These are phyloP conservation scores for Melanocharis versteri DNA, from an alignment of 2,113 vertebrate species.

Conservation along the genomic window DNA sequence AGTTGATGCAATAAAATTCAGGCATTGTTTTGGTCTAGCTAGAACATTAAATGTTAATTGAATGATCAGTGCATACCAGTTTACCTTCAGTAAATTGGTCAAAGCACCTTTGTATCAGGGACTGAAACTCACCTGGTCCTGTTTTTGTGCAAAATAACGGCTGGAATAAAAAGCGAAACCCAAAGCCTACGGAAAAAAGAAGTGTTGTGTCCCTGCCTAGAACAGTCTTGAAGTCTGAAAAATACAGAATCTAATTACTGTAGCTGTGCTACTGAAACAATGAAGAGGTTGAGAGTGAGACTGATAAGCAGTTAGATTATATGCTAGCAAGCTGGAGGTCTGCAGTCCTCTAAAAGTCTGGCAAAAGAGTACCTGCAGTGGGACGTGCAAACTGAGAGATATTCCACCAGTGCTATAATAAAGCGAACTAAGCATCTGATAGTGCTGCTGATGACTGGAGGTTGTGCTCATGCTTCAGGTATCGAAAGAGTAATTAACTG, in stretches of 20 bases:
- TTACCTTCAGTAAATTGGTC: not conserved
- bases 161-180: not conserved
- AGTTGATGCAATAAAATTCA: not conserved
- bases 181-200: not conserved
- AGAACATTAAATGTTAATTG: not conserved
- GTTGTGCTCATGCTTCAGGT: not conserved
- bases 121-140: not conserved
- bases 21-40: not conserved
- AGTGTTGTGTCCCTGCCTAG: not conserved
- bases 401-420: not conserved
- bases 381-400: not conserved
- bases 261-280: not conserved
- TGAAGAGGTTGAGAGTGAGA: not conserved
- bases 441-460: not conserved
- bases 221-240: not conserved
- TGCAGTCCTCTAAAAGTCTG: not conserved
- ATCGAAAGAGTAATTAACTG: not conserved
- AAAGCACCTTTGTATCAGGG: not conserved
- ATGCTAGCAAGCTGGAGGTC: not conserved
- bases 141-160: not conserved
- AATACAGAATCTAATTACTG: not conserved
- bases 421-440: not conserved
- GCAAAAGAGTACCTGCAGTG: not conserved
- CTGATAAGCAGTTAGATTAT: not conserved
- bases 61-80: not conserved